Evolutionary conservation across 2,797 vertebrate genomes (phyloP).

Genomic region (Arnoldichthys spilopterus): DNA sequence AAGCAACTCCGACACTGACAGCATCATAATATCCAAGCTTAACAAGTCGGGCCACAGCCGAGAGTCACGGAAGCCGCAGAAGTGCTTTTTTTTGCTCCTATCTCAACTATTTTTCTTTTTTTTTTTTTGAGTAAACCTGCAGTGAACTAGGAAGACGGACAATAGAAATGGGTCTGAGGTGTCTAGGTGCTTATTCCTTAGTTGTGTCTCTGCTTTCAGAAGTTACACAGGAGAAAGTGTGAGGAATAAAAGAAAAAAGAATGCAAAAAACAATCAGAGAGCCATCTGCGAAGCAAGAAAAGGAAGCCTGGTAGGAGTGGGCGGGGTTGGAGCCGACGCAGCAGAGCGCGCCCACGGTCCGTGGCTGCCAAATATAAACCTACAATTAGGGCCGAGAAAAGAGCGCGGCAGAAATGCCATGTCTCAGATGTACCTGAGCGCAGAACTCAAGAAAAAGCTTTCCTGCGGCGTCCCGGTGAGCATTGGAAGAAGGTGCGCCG

Average conservation of each 20-base stretch:
- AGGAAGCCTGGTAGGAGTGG: slow-evolving; percentile 14
- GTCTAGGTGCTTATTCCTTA: not conserved
- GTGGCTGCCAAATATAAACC: slow-evolving; percentile 22
- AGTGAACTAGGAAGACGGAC: not conserved
- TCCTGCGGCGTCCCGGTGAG: slow-evolving; percentile 23
- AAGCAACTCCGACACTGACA: not conserved
- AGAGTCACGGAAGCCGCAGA: not conserved
- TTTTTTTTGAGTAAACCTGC: not conserved
- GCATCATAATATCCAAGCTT: slow-evolving; percentile 40
- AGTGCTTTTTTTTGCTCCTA: not conserved
- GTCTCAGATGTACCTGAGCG: slow-evolving; percentile 31
- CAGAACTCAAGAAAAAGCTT: not conserved
- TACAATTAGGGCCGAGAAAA: slow-evolving; percentile 39
- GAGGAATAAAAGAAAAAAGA: not conserved
- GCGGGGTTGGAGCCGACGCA: slow-evolving; percentile 14
- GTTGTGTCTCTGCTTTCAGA: not conserved
- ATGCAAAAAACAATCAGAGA: not conserved
- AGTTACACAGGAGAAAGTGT: not conserved
- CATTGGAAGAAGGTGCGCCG: slow-evolving; percentile 3
- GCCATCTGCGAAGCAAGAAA: not conserved
- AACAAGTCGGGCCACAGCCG: slow-evolving; percentile 29
- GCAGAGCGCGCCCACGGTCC: not conserved
- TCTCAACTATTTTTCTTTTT: not conserved
- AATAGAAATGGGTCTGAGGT: not conserved
- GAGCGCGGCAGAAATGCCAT: slow-evolving; percentile 8